phyloP scores from a whole-genome alignment of 2,888 invertebrate species.

The Metallyticus violacea region DNA sequence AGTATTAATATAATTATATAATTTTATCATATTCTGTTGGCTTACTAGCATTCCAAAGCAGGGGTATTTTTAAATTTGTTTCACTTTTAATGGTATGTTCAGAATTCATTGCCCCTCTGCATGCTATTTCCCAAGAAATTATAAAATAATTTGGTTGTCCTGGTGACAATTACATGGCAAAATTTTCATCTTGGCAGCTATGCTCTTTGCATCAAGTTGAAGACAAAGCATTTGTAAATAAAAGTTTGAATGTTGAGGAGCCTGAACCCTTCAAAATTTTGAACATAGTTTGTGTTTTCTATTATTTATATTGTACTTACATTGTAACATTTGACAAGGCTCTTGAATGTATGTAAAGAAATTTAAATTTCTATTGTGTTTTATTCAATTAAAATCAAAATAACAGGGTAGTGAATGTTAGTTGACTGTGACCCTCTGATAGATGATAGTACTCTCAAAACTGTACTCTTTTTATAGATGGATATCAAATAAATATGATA shows the following conservation, averaged over 20 bases:
- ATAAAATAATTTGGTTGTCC: not conserved
- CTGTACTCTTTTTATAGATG: constrained; percentile 34
- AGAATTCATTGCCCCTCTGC: not conserved
- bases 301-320: not conserved
- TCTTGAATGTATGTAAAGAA: not conserved
- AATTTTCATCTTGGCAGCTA: not conserved
- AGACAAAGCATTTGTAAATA: not conserved
- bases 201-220: not conserved
- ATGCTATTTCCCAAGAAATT: not conserved
- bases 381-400: constrained; percentile 20
- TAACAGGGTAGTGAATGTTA: constrained; percentile 32
- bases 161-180: not conserved
- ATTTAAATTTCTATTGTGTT: not conserved
- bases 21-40: constrained; percentile 7
- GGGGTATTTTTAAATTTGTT: not conserved
- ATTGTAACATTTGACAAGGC: not conserved
- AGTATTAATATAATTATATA: constrained; percentile 6
- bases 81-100: not conserved
- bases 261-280: not conserved
- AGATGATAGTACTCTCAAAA: constrained; percentile 20
- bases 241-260: not conserved
- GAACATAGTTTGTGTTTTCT: not conserved
- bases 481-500: constrained; percentile 28
- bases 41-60: constrained; percentile 5
- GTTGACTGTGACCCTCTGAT: constrained; percentile 24